Evolutionary conservation across 2,888 invertebrate genomes (phyloP).

Genomic region (Aporophyla lueneburgensis): DNA sequence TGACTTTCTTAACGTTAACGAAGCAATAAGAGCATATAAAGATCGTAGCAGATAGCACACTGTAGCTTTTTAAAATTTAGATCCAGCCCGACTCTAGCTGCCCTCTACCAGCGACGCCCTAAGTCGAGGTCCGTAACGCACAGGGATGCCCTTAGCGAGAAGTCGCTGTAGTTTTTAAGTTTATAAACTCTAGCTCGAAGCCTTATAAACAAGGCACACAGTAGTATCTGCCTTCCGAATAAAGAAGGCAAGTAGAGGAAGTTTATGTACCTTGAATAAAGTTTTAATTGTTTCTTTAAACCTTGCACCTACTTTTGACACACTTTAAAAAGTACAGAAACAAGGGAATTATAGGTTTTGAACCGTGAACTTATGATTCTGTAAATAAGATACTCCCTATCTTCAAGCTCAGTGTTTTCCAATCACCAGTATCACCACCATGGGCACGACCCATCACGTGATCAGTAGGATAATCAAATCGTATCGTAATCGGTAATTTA

Average conservation of each 20-base stretch:
- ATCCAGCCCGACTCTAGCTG: too few species aligned
- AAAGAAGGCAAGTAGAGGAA: too few species aligned
- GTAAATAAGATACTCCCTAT: not conserved
- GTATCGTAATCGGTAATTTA: conserved; percentile 58
- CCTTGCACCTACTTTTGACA: too few species aligned
- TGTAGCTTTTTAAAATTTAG: not conserved
- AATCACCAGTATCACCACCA: conserved; percentile 21
- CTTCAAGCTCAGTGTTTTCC: not conserved
- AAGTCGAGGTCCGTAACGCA: too few species aligned
- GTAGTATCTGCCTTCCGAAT: too few species aligned
- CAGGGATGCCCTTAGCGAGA: too few species aligned
- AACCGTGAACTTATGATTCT: not conserved
- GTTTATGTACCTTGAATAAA: not conserved
- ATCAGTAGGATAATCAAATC: conserved; percentile 28
- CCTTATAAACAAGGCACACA: too few species aligned
- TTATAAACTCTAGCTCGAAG: too few species aligned
- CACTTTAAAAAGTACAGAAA: not conserved
- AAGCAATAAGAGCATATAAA: not conserved
- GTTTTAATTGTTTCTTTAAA: not conserved
- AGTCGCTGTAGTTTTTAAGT: too few species aligned
- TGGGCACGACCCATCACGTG: conserved; percentile 13
- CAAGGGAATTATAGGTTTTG: not conserved
- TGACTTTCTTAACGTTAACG: not conserved
- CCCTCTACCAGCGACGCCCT: too few species aligned
- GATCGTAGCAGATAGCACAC: not conserved